Evolutionary conservation across 53 echinoderm and acorn worm species (phyloP).

Genomic region (Pentamera pediparva): DNA sequence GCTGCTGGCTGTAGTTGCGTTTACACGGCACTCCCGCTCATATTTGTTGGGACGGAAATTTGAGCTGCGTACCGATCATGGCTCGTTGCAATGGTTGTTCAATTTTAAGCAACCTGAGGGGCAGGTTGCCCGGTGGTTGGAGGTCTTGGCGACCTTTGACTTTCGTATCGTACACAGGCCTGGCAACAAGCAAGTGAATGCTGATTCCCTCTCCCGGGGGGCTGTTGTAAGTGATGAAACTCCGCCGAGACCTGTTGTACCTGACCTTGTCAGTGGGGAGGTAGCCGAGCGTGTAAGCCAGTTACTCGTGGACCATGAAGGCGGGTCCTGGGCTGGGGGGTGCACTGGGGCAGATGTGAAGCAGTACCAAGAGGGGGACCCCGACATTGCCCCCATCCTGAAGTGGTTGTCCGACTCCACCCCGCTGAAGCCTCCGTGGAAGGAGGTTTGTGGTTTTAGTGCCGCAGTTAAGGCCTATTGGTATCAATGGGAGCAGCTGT

Average conservation of each 20-base stretch:
- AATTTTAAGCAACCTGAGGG: slow-evolving; percentile 27
- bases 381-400: neutral
- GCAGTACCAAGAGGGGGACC: neutral
- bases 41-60: slow-evolving; percentile 36
- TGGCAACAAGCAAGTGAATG: slow-evolving; percentile 31
- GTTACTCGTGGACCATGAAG: neutral
- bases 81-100: slow-evolving; percentile 15
- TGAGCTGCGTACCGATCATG: slow-evolving; percentile 31
- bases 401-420: neutral
- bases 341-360: neutral
- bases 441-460: neutral
- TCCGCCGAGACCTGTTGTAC: neutral
- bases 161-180: slow-evolving; percentile 7
- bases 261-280: no score
- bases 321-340: neutral
- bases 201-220: slow-evolving; percentile 26
- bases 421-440: neutral
- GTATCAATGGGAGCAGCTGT: slow-evolving; percentile 3
- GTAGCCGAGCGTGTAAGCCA: neutral
- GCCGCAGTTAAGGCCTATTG: slow-evolving; percentile 22
- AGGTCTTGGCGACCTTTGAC: slow-evolving; percentile 19
- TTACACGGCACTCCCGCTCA: slow-evolving; percentile 21
- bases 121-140: slow-evolving; percentile 31
- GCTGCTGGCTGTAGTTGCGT: slow-evolving; percentile 34
- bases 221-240: neutral